Evolutionary conservation across 1,140 invertebrate genomes (phyloP).

Genomic region (Hylyphantes graminicola): DNA sequence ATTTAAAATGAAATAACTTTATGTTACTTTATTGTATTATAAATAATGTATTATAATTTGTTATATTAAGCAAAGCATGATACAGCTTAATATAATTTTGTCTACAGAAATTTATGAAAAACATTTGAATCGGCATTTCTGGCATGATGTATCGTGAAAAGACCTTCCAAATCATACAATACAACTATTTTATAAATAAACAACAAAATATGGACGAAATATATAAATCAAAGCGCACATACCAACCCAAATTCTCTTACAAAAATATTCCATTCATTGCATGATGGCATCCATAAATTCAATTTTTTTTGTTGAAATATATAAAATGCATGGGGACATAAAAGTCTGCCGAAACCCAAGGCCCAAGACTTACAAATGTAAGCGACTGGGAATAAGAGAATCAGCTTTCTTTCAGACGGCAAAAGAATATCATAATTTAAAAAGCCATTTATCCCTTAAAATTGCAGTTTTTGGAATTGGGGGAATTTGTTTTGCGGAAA

Average conservation of each 20-base stretch:
- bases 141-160: too few relatives aligned
- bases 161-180: neutral
- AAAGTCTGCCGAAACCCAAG: slow-evolving; percentile 17
- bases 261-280: slow-evolving; percentile 44
- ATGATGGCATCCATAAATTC: slow-evolving; percentile 29
- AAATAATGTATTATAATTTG: too few relatives aligned
- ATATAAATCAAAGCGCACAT: neutral
- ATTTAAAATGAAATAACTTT: too few relatives aligned
- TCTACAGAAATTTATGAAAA: too few relatives aligned
- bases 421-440: slow-evolving; percentile 9
- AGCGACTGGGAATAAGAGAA: neutral
- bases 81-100: too few relatives aligned
- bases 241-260: neutral
- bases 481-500: neutral
- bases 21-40: too few relatives aligned
- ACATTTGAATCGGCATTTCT: too few relatives aligned
- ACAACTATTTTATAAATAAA: neutral
- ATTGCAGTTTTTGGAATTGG: neutral
- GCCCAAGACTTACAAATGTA: slow-evolving; percentile 38
- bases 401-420: neutral
- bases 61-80: too few relatives aligned
- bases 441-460: neutral
- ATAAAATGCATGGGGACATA: slow-evolving; percentile 44
- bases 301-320: slow-evolving; percentile 8
- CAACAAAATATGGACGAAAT: neutral